These are phyloP conservation scores for Pimpla rufipes DNA, from an alignment of 2,888 invertebrate genomes.

Conservation along the genomic window DNA sequence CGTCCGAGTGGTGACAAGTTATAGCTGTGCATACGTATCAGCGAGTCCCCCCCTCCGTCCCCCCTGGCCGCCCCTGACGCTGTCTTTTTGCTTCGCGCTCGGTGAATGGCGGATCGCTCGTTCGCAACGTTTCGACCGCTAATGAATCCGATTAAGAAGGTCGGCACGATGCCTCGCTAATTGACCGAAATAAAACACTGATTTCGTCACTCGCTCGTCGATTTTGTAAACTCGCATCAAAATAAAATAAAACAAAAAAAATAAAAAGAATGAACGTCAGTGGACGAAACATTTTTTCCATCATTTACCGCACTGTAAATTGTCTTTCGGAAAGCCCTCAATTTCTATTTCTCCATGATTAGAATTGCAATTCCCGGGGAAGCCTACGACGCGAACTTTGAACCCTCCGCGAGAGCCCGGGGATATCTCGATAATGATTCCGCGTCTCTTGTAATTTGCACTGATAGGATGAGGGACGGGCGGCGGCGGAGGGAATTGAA, in stretches of 20 bases:
- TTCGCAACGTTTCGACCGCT: not conserved
- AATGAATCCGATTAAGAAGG: slow-evolving; percentile 3
- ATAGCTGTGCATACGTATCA: slow-evolving; percentile 36
- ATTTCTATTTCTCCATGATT: not conserved
- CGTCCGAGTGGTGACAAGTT: slow-evolving; percentile 50
- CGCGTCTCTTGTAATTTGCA: slow-evolving; percentile 45
- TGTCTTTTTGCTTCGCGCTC: not conserved
- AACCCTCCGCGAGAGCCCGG: slow-evolving; percentile 4
- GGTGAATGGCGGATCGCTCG: slow-evolving; percentile 12
- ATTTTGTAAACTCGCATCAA: too few relatives aligned
- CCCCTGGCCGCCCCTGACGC: not conserved
- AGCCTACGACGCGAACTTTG: slow-evolving; percentile 19
- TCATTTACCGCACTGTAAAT: not conserved
- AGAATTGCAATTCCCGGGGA: not conserved
- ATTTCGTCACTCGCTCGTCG: not conserved
- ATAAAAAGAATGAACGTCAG: not conserved
- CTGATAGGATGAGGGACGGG: slow-evolving; percentile 52
- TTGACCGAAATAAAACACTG: not conserved
- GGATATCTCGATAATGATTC: slow-evolving; percentile 44
- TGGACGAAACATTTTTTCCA: too few relatives aligned
- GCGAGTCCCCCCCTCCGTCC: not conserved
- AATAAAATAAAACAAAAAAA: not conserved
- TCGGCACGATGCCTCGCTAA: not conserved
- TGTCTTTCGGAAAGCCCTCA: not conserved
- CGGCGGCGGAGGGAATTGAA: slow-evolving; percentile 43